These are phyloP conservation scores for Aegotheles bennettii DNA, from an alignment of 2,113 vertebrate genomes.

Conservation along the genomic window DNA sequence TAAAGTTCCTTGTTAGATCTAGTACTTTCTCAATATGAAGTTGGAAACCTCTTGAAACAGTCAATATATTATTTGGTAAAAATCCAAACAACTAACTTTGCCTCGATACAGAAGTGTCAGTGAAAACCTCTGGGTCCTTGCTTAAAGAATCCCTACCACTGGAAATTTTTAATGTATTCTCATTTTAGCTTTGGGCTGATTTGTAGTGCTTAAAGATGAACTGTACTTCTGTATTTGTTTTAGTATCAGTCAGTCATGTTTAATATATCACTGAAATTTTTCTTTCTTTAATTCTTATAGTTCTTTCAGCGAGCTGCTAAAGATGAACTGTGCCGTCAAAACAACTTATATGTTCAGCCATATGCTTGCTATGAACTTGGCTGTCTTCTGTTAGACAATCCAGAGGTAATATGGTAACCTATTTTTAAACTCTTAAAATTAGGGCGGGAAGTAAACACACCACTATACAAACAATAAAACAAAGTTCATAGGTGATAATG, in stretches of 20 bases:
- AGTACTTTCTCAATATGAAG: not conserved
- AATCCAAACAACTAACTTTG: not conserved
- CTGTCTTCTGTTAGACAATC: constrained; percentile 88
- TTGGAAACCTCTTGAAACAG: not conserved
- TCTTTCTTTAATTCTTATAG: constrained; percentile 58
- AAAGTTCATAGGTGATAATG: not conserved
- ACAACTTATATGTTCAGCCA: constrained; percentile 89
- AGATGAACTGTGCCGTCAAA: constrained; percentile 84
- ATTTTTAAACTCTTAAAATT: not conserved
- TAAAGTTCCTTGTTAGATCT: not conserved
- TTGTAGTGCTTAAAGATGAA: not conserved
- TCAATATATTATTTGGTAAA: not conserved
- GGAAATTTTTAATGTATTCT: not conserved
- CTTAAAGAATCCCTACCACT: not conserved
- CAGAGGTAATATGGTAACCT: constrained; percentile 79
- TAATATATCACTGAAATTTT: not conserved
- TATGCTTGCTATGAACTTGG: constrained; percentile 97
- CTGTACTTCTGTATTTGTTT: not conserved
- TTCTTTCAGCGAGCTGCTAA: constrained; percentile 89
- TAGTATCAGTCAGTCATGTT: not conserved
- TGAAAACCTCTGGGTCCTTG: not conserved
- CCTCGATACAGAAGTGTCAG: not conserved
- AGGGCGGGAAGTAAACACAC: not conserved
- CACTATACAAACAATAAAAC: not conserved
- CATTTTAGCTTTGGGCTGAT: not conserved